phyloP scores from a whole-genome alignment of 2,888 invertebrate species.

The Ophonus ardosiacus region DNA sequence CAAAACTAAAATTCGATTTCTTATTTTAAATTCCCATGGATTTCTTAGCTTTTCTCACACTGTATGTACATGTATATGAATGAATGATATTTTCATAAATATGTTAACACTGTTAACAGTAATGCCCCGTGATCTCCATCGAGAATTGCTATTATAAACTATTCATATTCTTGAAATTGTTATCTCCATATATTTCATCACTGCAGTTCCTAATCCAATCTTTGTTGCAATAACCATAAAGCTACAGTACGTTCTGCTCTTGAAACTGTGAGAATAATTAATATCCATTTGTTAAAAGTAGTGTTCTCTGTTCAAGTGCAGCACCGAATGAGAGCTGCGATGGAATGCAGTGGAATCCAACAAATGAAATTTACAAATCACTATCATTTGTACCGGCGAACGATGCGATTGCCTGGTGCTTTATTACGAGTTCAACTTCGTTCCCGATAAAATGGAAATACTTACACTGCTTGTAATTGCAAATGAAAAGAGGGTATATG shows the following conservation, averaged over 20 bases:
- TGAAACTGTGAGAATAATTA: constrained; percentile 31
- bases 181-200: neutral
- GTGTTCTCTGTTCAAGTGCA: constrained; percentile 6
- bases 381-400: constrained; percentile 26
- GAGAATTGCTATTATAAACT: neutral
- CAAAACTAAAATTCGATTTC: no score
- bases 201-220: neutral
- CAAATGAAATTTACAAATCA: constrained; percentile 49
- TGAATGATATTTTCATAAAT: neutral
- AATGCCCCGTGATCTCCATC: neutral
- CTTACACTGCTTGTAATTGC: constrained; percentile 28
- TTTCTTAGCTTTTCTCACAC: no score
- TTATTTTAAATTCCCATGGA: no score
- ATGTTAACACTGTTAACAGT: neutral
- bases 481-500: neutral
- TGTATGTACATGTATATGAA: neutral
- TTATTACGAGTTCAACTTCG: constrained; percentile 27
- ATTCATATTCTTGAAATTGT: neutral
- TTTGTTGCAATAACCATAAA: neutral
- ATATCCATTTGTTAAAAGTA: constrained; percentile 53
- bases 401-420: constrained; percentile 11
- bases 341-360: constrained; percentile 49
- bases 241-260: neutral
- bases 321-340: neutral
- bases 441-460: constrained; percentile 26